Evolutionary conservation across 2,113 vertebrate genomes (phyloP).

Genomic region (Antigone vipio): DNA sequence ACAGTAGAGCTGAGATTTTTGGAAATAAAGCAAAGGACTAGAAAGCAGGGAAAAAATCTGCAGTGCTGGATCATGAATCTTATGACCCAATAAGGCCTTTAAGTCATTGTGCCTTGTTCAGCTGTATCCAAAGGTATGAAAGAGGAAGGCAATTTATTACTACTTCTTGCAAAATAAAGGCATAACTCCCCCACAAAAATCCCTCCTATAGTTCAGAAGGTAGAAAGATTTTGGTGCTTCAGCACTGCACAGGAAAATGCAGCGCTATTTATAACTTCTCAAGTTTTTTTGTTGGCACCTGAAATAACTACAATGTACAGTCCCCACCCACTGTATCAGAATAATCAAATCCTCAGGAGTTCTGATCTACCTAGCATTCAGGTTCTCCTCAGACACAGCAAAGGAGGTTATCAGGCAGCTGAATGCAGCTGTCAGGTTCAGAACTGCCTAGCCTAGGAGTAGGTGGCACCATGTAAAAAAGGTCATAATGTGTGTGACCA

Average conservation of each 20-base stretch:
- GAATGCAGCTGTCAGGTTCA: not conserved
- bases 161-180: not conserved
- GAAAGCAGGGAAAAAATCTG: not conserved
- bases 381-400: not conserved
- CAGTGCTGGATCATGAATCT: not conserved
- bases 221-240: not conserved
- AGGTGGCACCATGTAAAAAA: fast-evolving
- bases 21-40: not conserved
- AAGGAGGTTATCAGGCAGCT: not conserved
- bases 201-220: not conserved
- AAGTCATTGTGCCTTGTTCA: not conserved
- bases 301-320: not conserved
- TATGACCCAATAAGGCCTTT: not conserved
- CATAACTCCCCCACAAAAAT: not conserved
- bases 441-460: not conserved
- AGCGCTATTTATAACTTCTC: not conserved
- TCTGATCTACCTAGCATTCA: not conserved
- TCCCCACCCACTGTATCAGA: not conserved
- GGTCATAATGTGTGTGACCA: fast-evolving
- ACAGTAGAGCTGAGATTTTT: not conserved
- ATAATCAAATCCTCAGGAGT: not conserved
- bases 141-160: not conserved
- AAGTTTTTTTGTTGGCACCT: not conserved
- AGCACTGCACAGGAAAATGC: not conserved
- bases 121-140: not conserved